phyloP scores from a whole-genome alignment of 2,797 vertebrate genomes.

The Girardinus metallicus region DNA sequence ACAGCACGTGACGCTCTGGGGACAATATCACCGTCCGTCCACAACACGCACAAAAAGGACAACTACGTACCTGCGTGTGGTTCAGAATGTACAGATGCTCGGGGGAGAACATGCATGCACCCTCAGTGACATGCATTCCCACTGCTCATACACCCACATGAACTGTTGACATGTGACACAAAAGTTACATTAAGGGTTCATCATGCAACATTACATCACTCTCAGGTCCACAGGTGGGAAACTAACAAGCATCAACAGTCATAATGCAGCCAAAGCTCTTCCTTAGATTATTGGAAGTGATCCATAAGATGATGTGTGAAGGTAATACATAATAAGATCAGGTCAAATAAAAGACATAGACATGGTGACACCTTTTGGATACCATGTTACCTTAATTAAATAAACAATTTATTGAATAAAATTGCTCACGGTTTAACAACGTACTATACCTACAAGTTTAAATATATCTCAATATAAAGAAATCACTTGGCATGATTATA shows the following conservation, averaged over 20 bases:
- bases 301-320: conserved; percentile 10
- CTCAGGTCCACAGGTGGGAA: conserved; percentile 15
- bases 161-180: conserved; percentile 43
- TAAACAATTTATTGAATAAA: not conserved
- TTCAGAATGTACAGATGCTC: conserved; percentile 64
- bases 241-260: not conserved
- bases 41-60: conserved; percentile 72
- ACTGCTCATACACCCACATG: conserved; percentile 41
- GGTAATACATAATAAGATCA: conserved; percentile 31
- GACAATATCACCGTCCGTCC: conserved; percentile 81
- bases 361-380: not conserved
- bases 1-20: conserved; percentile 80
- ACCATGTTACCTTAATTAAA: not conserved
- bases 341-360: not conserved
- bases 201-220: conserved; percentile 50
- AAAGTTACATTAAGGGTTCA: conserved; percentile 38
- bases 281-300: not conserved
- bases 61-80: conserved; percentile 67
- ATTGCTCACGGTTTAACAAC: not conserved
- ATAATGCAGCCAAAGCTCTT: not conserved
- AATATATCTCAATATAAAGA: not conserved
- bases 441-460: not conserved
- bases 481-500: not conserved
- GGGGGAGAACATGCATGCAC: conserved; percentile 50
- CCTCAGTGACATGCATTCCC: conserved; percentile 36